Conservation (phyloP, 1,140 invertebrate genomes). For the Eumaeus atala region DNA sequence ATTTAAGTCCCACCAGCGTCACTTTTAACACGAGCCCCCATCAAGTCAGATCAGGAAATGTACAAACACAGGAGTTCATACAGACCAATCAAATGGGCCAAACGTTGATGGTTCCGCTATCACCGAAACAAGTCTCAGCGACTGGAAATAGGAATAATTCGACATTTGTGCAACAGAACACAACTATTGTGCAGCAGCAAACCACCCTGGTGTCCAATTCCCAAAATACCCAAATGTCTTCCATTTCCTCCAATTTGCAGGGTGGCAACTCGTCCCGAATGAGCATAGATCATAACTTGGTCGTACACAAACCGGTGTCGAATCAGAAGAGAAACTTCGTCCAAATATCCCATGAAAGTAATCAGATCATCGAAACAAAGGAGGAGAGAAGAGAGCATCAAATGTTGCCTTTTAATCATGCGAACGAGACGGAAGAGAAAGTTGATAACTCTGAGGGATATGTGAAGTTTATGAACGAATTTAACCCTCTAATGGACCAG, state of each 20-base stretch:
- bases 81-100: constrained; percentile 83
- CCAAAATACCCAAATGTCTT: constrained; percentile 66
- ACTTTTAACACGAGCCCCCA: constrained; percentile 77
- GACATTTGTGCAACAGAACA: constrained; percentile 83
- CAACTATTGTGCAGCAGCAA: constrained; percentile 78
- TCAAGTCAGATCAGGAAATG: constrained; percentile 74
- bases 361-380: constrained; percentile 22
- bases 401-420: constrained; percentile 10
- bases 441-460: constrained; percentile 32
- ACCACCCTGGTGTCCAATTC: constrained; percentile 83
- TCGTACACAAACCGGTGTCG: constrained; percentile 40
- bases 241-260: constrained; percentile 39
- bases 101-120: constrained; percentile 84
- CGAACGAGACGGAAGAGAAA: constrained; percentile 20
- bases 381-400: constrained; percentile 31
- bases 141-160: constrained; percentile 81
- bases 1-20: constrained; percentile 81
- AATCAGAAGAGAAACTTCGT: constrained; percentile 34
- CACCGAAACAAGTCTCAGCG: constrained; percentile 77
- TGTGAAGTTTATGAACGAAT: constrained; percentile 34
- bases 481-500: constrained; percentile 20
- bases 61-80: constrained; percentile 81
- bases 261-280: constrained; percentile 53
- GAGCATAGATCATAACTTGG: constrained; percentile 67
- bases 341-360: constrained; percentile 29